Base-by-base conservation (phyloP, 1,140 invertebrate species). In the Heliconius hermathena region DNA sequence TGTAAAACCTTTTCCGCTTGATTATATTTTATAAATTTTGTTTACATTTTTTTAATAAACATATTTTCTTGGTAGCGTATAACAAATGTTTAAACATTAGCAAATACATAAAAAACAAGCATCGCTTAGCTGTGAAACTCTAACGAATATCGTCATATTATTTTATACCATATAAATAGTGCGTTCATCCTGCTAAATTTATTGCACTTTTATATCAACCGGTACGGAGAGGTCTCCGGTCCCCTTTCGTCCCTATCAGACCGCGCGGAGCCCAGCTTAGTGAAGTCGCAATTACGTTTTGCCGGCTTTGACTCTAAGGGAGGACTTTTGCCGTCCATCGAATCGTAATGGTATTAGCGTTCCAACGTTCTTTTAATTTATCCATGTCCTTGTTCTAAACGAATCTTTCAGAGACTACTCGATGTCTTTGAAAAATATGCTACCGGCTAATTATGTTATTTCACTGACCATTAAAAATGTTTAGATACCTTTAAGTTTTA, bases 281-380 rank as follows among this genome's bases (percentile, higher is more conserved):
- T 93, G 87, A 92, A 94, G 89, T 94, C 89, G 93, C 92, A 93
- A 94, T 94, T 94, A 93, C 93, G 92, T 91, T 94, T 93, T 93
- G 89, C 91, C 89, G 89, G 91, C 93, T 94, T 91, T 92, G 92
- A 93, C 83, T 92, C 88, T 85, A 88, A 91, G 88, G 89, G 82
- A 92, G 88, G 92, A 93, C 91, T 93, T 92, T 93, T 93, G 93
- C 91, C 88, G 88, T 92, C 91, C 91, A 94, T 93, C 91, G 92
- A 93, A 93, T 93, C 90, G 93, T 94, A 94, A 94, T 93, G 90
- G 88, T 93, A 94, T 94, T 93, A 94, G 91, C 88, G 91, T 93
- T 91, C 89, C 87, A 88, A 86, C 89, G 89, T 90, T 91, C 91
- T 93, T 93, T 93, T 93, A 93, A 93, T 94, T 94, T 93, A 66